Evolutionary conservation across 2,888 invertebrate genomes (phyloP).

Genomic region (Strigamia maritima): DNA sequence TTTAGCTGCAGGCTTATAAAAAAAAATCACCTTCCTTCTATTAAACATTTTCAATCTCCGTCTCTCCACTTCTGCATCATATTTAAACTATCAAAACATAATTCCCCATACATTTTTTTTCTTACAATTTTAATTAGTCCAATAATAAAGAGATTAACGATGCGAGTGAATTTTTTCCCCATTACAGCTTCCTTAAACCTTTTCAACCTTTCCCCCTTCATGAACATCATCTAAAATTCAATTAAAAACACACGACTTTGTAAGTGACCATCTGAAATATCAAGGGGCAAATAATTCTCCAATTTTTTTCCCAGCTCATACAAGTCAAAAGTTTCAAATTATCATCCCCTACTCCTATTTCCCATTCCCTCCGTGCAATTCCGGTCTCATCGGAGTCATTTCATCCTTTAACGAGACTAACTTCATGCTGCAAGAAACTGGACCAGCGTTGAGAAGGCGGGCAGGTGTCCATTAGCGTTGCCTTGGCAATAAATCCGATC

Average conservation of each 20-base stretch:
- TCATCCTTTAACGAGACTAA: constrained; percentile 20
- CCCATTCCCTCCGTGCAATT: neutral
- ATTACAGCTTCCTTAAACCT: too few relatives aligned
- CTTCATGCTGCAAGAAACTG: constrained; percentile 19
- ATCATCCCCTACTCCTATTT: neutral
- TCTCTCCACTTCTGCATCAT: too few relatives aligned
- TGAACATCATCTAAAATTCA: neutral
- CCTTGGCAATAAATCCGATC: constrained; percentile 27
- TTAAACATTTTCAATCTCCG: too few relatives aligned
- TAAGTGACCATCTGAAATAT: neutral
- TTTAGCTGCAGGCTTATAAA: too few relatives aligned
- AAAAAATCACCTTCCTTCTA: too few relatives aligned
- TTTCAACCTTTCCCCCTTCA: neutral
- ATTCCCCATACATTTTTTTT: too few relatives aligned
- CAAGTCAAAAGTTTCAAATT: neutral
- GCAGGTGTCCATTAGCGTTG: constrained; percentile 34
- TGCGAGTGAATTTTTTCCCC: too few relatives aligned
- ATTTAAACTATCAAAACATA: too few relatives aligned
- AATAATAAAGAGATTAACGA: too few relatives aligned
- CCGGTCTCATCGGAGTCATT: constrained; percentile 27
- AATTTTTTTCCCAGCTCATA: neutral
- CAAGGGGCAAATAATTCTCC: neutral
- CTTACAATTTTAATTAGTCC: too few relatives aligned
- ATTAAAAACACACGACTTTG: neutral
- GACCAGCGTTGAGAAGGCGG: neutral